These are phyloP conservation scores for Haliclona indistincta DNA, from an alignment of 37 sponge, comb jelly and placozoan species.

Conservation along the genomic window DNA sequence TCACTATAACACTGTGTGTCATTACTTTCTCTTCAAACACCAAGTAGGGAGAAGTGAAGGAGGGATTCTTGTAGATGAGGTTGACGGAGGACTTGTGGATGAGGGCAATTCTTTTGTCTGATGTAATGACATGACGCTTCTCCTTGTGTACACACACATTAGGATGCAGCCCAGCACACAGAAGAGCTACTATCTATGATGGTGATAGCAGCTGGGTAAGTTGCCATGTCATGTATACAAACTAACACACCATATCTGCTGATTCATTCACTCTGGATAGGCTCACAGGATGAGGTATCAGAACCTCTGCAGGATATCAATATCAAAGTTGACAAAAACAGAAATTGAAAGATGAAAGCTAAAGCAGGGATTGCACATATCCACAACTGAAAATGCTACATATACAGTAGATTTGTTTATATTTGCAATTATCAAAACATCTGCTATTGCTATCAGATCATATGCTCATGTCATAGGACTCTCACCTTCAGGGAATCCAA, in stretches of 20 bases:
- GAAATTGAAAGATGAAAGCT: too few relatives aligned
- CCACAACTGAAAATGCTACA: too few relatives aligned
- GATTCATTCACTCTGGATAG: constrained; percentile 48
- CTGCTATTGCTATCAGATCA: too few relatives aligned
- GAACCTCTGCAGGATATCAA: constrained; percentile 49
- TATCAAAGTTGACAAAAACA: too few relatives aligned
- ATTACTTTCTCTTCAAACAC: constrained; percentile 81
- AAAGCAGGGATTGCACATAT: too few relatives aligned
- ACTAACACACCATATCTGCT: constrained; percentile 44
- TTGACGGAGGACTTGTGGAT: constrained; percentile 90
- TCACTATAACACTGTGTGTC: constrained; percentile 2
- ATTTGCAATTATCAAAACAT: too few relatives aligned
- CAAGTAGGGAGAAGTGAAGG: constrained; percentile 80
- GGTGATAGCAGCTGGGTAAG: not conserved
- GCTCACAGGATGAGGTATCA: constrained; percentile 20
- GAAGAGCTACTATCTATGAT: constrained; percentile 61
- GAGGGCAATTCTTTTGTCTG: constrained; percentile 65
- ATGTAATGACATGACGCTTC: constrained; percentile 58
- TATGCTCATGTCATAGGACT: too few relatives aligned
- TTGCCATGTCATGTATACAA: not conserved
- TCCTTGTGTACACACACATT: constrained; percentile 80
- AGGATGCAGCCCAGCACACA: constrained; percentile 80
- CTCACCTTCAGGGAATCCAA: constrained; percentile 74
- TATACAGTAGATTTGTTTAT: too few relatives aligned
- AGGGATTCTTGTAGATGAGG: constrained; percentile 61